Evolutionary conservation across 2,888 invertebrate genomes (phyloP).

Genomic region (Koerneria pararmatus): DNA sequence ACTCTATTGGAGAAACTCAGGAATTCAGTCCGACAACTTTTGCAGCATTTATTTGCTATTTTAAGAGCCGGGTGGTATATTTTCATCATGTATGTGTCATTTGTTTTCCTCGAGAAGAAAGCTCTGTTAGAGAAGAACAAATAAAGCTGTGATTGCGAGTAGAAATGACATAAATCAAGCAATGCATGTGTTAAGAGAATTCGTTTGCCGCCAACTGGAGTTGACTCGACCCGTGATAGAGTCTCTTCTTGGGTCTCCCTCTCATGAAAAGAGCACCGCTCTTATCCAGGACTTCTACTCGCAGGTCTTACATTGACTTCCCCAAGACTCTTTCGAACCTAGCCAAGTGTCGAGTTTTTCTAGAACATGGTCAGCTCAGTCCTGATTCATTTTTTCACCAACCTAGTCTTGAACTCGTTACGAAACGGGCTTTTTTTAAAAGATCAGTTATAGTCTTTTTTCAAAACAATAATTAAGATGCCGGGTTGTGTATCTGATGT

Average conservation of each 20-base stretch:
- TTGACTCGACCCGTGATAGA: conserved; percentile 80
- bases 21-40: no score
- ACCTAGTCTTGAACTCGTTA: neutral
- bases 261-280: conserved; percentile 24
- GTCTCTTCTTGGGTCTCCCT: conserved; percentile 69
- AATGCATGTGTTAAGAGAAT: conserved; percentile 65
- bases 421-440: neutral
- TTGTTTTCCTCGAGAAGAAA: no score
- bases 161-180: no score
- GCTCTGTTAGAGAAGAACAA: no score
- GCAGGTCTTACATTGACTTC: conserved; percentile 25
- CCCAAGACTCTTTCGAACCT: neutral
- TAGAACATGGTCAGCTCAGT: neutral
- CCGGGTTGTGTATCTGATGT: conserved; percentile 29
- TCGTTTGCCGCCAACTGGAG: conserved; percentile 82
- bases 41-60: no score
- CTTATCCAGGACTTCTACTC: conserved; percentile 44
- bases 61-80: no score
- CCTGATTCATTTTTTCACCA: neutral
- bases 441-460: neutral
- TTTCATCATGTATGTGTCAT: no score
- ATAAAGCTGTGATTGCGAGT: no score
- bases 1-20: neutral
- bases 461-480: conserved; percentile 22
- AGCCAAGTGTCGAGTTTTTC: neutral